Conservation (phyloP, 2,113 vertebrate genomes). For the Bucco capensis region DNA sequence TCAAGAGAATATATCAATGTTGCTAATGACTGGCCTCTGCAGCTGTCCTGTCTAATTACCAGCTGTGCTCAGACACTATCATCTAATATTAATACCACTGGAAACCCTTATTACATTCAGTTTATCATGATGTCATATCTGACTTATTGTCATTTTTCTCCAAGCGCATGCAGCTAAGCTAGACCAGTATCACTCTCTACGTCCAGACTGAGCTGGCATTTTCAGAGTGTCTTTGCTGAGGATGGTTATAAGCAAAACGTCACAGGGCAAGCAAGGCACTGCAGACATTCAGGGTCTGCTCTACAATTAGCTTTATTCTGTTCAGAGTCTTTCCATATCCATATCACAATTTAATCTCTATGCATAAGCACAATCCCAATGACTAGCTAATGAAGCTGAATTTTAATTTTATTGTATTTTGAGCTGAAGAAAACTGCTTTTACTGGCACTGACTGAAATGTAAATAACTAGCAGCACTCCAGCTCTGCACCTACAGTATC, state of each 20-base stretch:
- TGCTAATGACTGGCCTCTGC: slow-evolving; percentile 16
- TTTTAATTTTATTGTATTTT: background rate
- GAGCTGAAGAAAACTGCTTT: background rate
- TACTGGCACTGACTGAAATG: background rate
- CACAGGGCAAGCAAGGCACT: background rate
- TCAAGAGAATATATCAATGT: background rate
- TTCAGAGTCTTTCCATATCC: background rate
- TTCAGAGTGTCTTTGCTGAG: background rate
- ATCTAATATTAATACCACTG: slow-evolving; percentile 36
- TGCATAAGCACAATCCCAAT: background rate
- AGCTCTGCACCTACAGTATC: background rate
- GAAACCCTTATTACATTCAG: slow-evolving; percentile 17
- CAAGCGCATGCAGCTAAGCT: background rate
- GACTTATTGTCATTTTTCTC: slow-evolving; percentile 4
- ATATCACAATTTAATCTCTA: background rate
- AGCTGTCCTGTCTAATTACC: slow-evolving; percentile 44
- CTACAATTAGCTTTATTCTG: background rate
- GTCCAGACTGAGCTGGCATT: background rate
- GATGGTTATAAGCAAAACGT: background rate
- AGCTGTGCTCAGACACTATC: background rate
- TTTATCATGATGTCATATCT: slow-evolving; percentile 45
- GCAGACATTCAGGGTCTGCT: background rate
- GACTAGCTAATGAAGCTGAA: background rate
- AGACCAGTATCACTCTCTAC: background rate
- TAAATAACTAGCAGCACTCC: background rate